Percentiles rank a stretch among this genome's conserved stretches.
Conservation (phyloP, 2,888 invertebrate genomes). For the Patella caerulea region DNA sequence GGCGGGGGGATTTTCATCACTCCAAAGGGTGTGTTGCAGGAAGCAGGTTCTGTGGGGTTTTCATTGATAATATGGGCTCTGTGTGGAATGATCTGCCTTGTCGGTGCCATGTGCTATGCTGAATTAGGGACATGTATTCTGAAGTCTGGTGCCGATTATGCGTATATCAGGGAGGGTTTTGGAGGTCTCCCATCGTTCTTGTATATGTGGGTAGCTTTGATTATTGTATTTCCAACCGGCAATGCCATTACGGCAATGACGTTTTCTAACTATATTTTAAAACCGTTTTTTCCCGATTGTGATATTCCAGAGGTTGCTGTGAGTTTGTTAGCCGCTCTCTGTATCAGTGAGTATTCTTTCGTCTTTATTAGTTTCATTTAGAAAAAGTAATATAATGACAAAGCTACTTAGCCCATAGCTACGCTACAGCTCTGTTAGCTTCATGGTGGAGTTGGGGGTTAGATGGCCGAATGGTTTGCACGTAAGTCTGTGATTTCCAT, state of each 20-base stretch:
- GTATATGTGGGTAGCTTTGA: conserved; percentile 93
- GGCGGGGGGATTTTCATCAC: conserved; percentile 97
- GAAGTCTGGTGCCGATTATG: conserved; percentile 96
- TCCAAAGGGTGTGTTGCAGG: conserved; percentile 87
- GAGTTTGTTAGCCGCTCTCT: conserved; percentile 77
- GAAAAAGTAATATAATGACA: no score
- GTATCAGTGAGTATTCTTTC: conserved; percentile 64
- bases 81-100: conserved; percentile 89
- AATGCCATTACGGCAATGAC: conserved; percentile 95
- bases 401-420: no score
- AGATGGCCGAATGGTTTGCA: no score
- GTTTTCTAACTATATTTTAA: conserved; percentile 91
- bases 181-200: conserved; percentile 92
- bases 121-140: conserved; percentile 98
- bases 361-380: no score
- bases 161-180: conserved; percentile 90
- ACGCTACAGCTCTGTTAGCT: no score
- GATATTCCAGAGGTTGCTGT: conserved; percentile 79
- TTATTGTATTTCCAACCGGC: conserved; percentile 92
- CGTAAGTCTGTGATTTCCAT: no score
- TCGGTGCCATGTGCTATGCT: conserved; percentile 96
- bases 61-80: conserved; percentile 91
- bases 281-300: conserved; percentile 92
- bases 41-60: conserved; percentile 90
- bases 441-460: no score